phyloP scores from a whole-genome alignment of 2,888 invertebrate genomes.

The Leucoptera coffeella region DNA sequence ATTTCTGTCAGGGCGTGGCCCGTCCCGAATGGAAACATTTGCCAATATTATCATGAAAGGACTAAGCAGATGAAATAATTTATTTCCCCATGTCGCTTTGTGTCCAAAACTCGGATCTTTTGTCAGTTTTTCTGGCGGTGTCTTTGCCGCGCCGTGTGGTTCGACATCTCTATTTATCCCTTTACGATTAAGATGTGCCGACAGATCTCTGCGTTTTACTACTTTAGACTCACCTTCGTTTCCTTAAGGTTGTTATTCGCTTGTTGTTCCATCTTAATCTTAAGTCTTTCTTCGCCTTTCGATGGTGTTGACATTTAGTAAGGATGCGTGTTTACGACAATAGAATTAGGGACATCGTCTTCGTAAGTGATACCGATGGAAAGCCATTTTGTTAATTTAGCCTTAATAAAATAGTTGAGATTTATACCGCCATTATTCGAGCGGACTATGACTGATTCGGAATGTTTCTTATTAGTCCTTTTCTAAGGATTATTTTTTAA shows the following conservation, averaged over 20 bases:
- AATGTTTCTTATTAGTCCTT: too few relatives aligned
- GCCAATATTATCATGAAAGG: conserved; percentile 52
- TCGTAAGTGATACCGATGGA: conserved; percentile 33
- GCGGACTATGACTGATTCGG: too few relatives aligned
- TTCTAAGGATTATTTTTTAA: too few relatives aligned
- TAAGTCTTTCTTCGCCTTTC: conserved; percentile 11
- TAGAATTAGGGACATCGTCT: conserved; percentile 27
- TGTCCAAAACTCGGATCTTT: conserved; percentile 42
- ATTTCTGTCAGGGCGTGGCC: conserved; percentile 38
- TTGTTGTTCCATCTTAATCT: conserved; percentile 3
- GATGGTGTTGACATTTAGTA: conserved; percentile 17
- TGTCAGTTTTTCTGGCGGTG: conserved; percentile 39
- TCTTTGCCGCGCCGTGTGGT: conserved; percentile 35
- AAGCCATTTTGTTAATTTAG: too few relatives aligned
- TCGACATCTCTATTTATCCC: conserved; percentile 43
- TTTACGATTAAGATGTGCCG: conserved; percentile 29
- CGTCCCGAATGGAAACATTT: conserved; percentile 50
- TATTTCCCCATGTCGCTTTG: conserved; percentile 49
- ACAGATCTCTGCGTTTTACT: conserved; percentile 8
- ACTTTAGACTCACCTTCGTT: not conserved
- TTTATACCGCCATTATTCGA: too few relatives aligned
- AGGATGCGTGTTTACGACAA: conserved; percentile 44
- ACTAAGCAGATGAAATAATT: conserved; percentile 51
- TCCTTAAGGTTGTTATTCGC: not conserved
- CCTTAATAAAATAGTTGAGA: too few relatives aligned